A percentile compares a stretch with the other conserved stretches of the same genome.
Conservation (phyloP, 2,113 vertebrate species). For the Chascanopsetta lugubris region DNA sequence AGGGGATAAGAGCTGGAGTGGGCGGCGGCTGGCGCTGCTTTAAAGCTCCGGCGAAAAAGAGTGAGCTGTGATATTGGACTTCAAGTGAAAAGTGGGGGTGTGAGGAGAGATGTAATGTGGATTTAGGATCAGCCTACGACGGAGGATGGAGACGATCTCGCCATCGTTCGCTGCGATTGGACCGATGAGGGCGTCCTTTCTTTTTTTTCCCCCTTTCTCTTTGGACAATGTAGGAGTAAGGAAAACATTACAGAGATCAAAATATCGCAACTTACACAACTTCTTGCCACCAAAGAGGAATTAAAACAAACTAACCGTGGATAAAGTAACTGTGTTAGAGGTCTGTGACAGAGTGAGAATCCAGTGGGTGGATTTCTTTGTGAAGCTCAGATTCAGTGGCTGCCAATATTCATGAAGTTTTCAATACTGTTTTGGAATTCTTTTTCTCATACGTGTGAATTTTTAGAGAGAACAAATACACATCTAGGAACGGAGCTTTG, state of each 20-base stretch:
- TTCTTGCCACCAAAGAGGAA: background rate
- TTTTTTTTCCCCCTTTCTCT: background rate
- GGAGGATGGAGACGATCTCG: conserved; percentile 52
- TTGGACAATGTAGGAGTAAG: conserved; percentile 30
- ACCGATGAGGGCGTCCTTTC: conserved; percentile 45
- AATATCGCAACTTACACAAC: conserved; percentile 8
- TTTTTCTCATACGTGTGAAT: too few relatives aligned
- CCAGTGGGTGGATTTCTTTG: conserved; percentile 24
- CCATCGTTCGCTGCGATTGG: conserved; percentile 42
- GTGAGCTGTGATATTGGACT: conserved; percentile 57
- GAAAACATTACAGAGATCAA: conserved; percentile 36
- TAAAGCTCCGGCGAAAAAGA: conserved; percentile 54
- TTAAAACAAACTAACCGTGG: conserved; percentile 4
- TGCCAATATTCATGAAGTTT: too few relatives aligned
- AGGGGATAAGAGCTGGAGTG: conserved; percentile 70
- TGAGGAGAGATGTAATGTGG: conserved; percentile 68
- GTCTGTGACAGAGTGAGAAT: conserved; percentile 36
- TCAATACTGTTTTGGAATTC: too few relatives aligned
- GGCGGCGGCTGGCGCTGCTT: conserved; percentile 64
- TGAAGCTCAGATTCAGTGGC: too few relatives aligned
- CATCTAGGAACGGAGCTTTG: too few relatives aligned
- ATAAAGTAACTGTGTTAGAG: conserved; percentile 19
- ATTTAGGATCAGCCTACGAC: conserved; percentile 71
- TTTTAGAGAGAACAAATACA: too few relatives aligned
- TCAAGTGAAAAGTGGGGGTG: conserved; percentile 60